A percentile compares a stretch with the other conserved stretches of the same genome.
Conservation (phyloP, 2,888 invertebrate genomes). For the Lasius fuliginosus region DNA sequence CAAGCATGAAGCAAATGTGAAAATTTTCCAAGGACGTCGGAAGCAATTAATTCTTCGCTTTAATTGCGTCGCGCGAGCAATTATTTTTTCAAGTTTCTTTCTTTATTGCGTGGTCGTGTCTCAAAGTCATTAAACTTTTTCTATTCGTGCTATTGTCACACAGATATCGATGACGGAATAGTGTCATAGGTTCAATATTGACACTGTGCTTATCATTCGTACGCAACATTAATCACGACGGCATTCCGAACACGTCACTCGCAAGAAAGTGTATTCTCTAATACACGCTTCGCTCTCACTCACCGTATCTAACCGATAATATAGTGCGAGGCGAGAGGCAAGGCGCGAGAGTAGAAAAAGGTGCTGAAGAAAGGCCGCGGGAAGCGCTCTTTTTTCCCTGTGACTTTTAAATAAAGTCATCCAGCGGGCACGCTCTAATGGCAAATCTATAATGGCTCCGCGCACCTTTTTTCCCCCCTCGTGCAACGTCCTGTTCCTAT, state of each 20-base stretch:
- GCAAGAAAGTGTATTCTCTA: constrained; percentile 61
- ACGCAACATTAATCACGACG: constrained; percentile 65
- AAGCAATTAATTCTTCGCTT: neutral
- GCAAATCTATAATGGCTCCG: constrained; percentile 72
- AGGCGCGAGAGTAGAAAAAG: constrained; percentile 31
- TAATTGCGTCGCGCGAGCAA: neutral
- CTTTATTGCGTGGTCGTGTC: neutral
- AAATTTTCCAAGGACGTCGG: neutral
- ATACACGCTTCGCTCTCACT: constrained; percentile 5
- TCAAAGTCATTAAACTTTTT: constrained; percentile 67
- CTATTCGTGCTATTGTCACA: constrained; percentile 56
- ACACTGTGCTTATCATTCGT: constrained; percentile 70
- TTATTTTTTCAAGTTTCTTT: neutral
- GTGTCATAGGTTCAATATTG: constrained; percentile 71
- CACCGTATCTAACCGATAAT: constrained; percentile 41
- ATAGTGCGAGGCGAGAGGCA: constrained; percentile 11
- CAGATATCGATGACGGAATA: constrained; percentile 59
- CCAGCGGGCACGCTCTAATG: constrained; percentile 65
- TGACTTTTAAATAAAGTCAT: constrained; percentile 69
- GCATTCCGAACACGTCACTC: constrained; percentile 42
- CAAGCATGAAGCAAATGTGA: neutral
- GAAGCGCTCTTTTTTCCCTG: constrained; percentile 43
- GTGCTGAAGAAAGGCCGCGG: neutral
- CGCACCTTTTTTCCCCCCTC: constrained; percentile 45
- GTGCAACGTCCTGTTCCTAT: constrained; percentile 39